Evolutionary conservation across 2,797 vertebrate genomes (phyloP), one percentile per base, ranked within the genome.

Genomic region (Australoheros facetus): DNA sequence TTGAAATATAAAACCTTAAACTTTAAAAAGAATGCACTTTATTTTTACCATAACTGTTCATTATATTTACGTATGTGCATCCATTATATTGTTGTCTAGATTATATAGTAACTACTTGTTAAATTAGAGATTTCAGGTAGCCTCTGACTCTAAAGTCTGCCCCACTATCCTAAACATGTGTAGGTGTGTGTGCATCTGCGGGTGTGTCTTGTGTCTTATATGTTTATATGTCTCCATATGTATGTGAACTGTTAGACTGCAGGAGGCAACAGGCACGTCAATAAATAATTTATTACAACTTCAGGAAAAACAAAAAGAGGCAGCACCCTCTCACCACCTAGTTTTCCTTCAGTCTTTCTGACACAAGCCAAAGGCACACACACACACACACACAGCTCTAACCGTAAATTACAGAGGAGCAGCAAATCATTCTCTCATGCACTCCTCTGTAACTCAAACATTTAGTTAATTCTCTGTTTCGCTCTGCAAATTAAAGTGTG

Each of bases 381-480:
- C 39, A 13, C 81, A 71, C 72, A 75, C 75, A 48, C 51, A 64
- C 66, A 53, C 17, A 73, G 34, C 72, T 74, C 72, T 62, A 86
- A 76, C 79, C 54, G 4, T 91, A 90, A 93, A 90, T 90, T 93
- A 91, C 85, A 88, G 85, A 59, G 79, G 62, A 60, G 88, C 89
- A 80, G 83, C 85, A 90, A 93, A 89, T 92, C 90, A 89, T 88
- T 87, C 80, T 79, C 79, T 72, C 83, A 73, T 85, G 79, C 85
- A 59, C 79, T 86, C 80, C 83, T 69, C 55, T 16, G 81, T 88
- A 87, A 93, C 88, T 89, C 84, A 88, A 90, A 88, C 88, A 85
- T 92, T 90, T 73, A 87, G 81, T 87, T 91, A 66, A 85, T 84
- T 87, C 75, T 83, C 79, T 60, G 75, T 78, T 79, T 78, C 28